A percentile compares a stretch with the other conserved stretches of the same genome.
Evolutionary conservation across 1,140 invertebrate species (phyloP).

Genomic region (Drosophila guanche): DNA sequence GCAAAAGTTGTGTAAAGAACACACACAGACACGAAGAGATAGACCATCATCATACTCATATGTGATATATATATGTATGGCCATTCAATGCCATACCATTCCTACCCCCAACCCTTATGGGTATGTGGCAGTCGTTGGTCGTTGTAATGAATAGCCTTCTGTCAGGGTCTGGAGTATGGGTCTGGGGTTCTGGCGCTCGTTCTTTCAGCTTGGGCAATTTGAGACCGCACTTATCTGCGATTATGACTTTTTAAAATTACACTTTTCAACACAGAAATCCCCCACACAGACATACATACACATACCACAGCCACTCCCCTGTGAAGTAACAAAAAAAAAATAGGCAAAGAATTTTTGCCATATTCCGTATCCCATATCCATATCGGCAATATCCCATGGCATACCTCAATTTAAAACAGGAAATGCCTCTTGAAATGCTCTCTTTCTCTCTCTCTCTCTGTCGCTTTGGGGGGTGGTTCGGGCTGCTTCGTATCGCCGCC

Average conservation of each 20-base stretch:
- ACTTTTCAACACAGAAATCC: slow-evolving; percentile 71
- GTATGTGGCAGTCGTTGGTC: slow-evolving; percentile 18
- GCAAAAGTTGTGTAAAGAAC: slow-evolving; percentile 70
- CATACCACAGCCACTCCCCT: not conserved
- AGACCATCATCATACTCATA: slow-evolving; percentile 26
- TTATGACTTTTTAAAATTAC: slow-evolving; percentile 83
- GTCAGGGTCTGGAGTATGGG: slow-evolving; percentile 47
- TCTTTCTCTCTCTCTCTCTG: not conserved
- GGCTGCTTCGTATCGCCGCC: slow-evolving; percentile 47
- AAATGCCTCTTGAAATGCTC: slow-evolving; percentile 78
- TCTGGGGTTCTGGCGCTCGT: not conserved
- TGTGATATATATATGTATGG: slow-evolving; percentile 37
- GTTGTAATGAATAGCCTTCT: slow-evolving; percentile 79
- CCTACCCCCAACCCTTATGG: slow-evolving; percentile 32
- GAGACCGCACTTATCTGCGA: slow-evolving; percentile 83
- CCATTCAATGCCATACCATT: slow-evolving; percentile 13
- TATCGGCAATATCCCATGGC: slow-evolving; percentile 73
- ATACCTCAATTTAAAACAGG: slow-evolving; percentile 83
- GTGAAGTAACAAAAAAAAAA: slow-evolving; percentile 51
- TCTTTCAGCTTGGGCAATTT: slow-evolving; percentile 55
- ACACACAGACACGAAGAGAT: slow-evolving; percentile 26
- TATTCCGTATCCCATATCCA: slow-evolving; percentile 68
- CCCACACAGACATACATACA: slow-evolving; percentile 7
- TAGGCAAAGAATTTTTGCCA: slow-evolving; percentile 56
- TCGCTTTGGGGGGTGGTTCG: slow-evolving; percentile 46